Evolutionary conservation across 2,797 vertebrate genomes (phyloP).

Genomic region (Ctenochaetus hawaiiensis): DNA sequence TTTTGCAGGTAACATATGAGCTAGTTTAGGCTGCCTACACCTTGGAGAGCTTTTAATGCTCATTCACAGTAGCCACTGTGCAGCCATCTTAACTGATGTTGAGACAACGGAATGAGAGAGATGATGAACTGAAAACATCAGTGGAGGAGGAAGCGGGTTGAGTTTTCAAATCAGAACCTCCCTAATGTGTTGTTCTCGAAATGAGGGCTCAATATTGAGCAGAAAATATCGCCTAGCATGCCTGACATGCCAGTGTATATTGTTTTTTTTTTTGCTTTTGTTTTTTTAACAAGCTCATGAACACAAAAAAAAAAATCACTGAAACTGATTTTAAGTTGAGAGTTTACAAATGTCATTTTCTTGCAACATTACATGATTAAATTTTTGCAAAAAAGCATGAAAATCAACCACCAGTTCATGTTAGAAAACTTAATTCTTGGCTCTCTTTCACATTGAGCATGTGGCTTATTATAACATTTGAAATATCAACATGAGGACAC

Average conservation of each 20-base stretch:
- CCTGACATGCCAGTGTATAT: neutral
- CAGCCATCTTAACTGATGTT: constrained; percentile 74
- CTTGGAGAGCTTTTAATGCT: constrained; percentile 72
- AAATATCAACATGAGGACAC: neutral
- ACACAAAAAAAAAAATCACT: neutral
- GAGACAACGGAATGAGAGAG: constrained; percentile 42
- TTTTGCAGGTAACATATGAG: constrained; percentile 78
- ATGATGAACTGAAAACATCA: constrained; percentile 19
- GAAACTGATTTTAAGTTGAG: neutral
- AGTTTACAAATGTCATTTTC: neutral
- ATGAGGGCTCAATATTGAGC: neutral
- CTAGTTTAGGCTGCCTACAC: constrained; percentile 71
- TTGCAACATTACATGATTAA: neutral
- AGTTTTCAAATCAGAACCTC: constrained; percentile 17
- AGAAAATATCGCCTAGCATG: neutral
- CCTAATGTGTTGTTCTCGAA: constrained; percentile 17
- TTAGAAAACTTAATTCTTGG: too few relatives aligned
- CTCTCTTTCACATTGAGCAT: neutral
- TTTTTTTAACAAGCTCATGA: neutral
- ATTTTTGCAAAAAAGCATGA: neutral
- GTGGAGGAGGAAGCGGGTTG: constrained; percentile 7
- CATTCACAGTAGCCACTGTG: constrained; percentile 51
- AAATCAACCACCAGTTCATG: neutral
- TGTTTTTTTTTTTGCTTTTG: neutral
- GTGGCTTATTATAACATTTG: neutral